Conservation (phyloP, 64 coral and sea anemone species). For the Dendronephthya gigantea region DNA sequence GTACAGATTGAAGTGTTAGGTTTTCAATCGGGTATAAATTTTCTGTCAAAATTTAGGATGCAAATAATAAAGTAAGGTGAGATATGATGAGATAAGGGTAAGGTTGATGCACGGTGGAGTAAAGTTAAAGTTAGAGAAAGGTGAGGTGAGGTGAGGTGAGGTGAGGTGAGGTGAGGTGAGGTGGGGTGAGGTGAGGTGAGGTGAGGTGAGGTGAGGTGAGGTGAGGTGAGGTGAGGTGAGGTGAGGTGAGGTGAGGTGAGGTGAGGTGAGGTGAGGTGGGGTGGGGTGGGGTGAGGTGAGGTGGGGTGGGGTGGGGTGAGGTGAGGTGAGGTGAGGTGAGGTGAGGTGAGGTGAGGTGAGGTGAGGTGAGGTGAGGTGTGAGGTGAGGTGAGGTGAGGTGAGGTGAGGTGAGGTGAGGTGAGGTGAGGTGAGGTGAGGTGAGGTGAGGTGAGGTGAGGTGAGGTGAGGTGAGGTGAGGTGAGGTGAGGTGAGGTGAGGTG, state of each 20-base stretch:
- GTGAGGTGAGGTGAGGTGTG: too few relatives aligned
- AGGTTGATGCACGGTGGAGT: neutral
- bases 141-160: too few relatives aligned
- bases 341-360: too few relatives aligned
- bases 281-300: neutral
- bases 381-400: neutral
- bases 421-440: slow-evolving; percentile 2
- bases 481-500: neutral
- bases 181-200: neutral
- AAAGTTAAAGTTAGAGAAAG: too few relatives aligned
- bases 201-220: too few relatives aligned
- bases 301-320: neutral
- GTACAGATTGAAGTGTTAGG: too few relatives aligned
- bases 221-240: neutral
- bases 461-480: neutral
- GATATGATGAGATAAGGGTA: neutral
- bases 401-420: slow-evolving; percentile 11
- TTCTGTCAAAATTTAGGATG: too few relatives aligned
- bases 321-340: neutral
- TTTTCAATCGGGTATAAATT: too few relatives aligned
- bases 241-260: neutral
- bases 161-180: neutral
- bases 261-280: neutral
- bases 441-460: neutral
- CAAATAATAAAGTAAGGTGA: neutral